phyloP scores from a whole-genome alignment of 2,113 vertebrate genomes.

The Poeciliopsis retropinna region DNA sequence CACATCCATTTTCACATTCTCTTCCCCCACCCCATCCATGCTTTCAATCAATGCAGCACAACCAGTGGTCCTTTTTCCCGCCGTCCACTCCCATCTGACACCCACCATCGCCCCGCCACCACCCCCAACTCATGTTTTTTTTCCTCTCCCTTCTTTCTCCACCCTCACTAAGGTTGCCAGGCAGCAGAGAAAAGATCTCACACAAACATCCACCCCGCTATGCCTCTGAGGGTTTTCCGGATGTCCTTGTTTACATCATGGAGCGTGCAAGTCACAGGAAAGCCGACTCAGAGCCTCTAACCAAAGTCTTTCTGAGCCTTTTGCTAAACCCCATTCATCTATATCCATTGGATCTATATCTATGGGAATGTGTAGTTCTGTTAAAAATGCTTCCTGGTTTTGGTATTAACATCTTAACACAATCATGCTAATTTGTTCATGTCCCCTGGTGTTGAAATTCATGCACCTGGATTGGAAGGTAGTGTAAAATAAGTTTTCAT shows the following conservation, averaged over 20 bases:
- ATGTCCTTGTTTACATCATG: constrained; percentile 80
- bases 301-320: constrained; percentile 48
- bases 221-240: constrained; percentile 77
- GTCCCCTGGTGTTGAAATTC: not conserved
- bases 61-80: constrained; percentile 73
- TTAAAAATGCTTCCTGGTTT: not conserved
- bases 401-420: not conserved
- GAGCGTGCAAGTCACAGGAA: constrained; percentile 67
- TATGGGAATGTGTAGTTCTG: constrained; percentile 26
- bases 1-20: constrained; percentile 55
- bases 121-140: constrained; percentile 25
- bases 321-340: constrained; percentile 56
- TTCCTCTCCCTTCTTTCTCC: constrained; percentile 48
- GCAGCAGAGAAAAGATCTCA: constrained; percentile 76
- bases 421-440: not conserved
- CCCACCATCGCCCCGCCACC: constrained; percentile 23
- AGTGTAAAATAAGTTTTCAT: constrained; percentile 5
- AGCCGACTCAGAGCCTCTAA: constrained; percentile 60
- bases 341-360: constrained; percentile 48
- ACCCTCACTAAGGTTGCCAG: constrained; percentile 72
- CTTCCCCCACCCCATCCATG: constrained; percentile 2
- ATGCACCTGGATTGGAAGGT: not conserved
- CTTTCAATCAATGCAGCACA: constrained; percentile 32
- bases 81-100: constrained; percentile 61
- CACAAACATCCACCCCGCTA: constrained; percentile 71